Evolutionary conservation across 1,140 invertebrate species (phyloP), one percentile per base, ranked within the genome.

Genomic region (Drosophila ficusphila): DNA sequence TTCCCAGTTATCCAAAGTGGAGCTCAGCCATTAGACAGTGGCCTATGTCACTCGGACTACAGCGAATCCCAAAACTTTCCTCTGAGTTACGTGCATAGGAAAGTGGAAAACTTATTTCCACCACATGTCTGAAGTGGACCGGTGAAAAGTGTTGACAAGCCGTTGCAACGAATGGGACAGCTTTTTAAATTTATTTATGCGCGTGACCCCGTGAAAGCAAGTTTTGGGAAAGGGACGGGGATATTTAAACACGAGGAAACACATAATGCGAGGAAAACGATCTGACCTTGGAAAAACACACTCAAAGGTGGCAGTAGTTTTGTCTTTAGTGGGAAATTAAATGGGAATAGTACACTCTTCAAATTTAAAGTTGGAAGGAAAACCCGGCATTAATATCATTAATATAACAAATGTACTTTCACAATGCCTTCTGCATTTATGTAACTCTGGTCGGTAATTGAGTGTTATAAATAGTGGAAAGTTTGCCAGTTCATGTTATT

Each of bases 121-220:
- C 60, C 54, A 53, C 39, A 57, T 57, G 70, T 73, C 48, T 29
- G 25, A 31, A 53, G 44, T 42, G 52, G 33, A 34, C 38, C 29
- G 44, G 23, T 7, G 19, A 36, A 33, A 64, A 18, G 29, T 48
- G 34, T 51, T 62, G 39, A 56, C 72, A 38, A 67, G 49, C 44
- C 75, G 47, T 56, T 76, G 74, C 75, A 78, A 60, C 68, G 52
- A 78, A 78, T 61, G 60, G 57, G 61, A 78, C 53, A 57, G 76
- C 58, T 78, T 78, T 57, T 44, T 41, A 47, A 68, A 78, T 78
- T 78, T 78, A 78, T 78, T 68, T 78, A 78, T 78, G 75, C 60
- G 65, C 53, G 60, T 68, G 75, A 64, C 68, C 29, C 36, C 41
- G 44, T 56, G 18, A 56, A 42, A 6, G 31, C 23, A 25, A 11